Evolutionary conservation across 2,797 vertebrate genomes (phyloP).

Genomic region (Phrynocephalus forsythii): DNA sequence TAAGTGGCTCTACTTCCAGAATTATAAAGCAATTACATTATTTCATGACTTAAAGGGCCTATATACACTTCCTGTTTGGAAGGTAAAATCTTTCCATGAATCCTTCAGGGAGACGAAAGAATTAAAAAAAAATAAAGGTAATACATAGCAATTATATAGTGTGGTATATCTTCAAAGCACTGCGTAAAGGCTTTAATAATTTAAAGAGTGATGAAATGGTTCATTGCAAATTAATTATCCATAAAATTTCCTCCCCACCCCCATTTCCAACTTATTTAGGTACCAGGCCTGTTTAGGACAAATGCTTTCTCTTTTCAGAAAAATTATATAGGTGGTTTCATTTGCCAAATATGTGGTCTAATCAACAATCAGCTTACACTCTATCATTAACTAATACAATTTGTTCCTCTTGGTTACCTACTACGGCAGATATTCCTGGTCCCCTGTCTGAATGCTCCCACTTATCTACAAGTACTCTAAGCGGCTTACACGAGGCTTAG

Average conservation of each 20-base stretch:
- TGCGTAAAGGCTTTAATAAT: slow-evolving; percentile 35
- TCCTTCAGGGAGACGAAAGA: slow-evolving; percentile 34
- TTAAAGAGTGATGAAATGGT: not conserved
- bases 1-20: slow-evolving; percentile 36
- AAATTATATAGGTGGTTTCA: not conserved
- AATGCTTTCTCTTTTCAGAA: not conserved
- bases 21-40: slow-evolving; percentile 33
- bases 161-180: slow-evolving; percentile 36
- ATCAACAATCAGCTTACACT: slow-evolving; percentile 12
- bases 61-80: slow-evolving; percentile 30
- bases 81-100: slow-evolving; percentile 13
- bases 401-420: slow-evolving; percentile 7
- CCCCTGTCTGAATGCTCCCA: not conserved
- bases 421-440: slow-evolving; percentile 29
- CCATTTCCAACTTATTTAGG: slow-evolving; percentile 23
- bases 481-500: no score
- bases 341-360: not conserved
- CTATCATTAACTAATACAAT: slow-evolving; percentile 12
- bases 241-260: not conserved
- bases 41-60: slow-evolving; percentile 36
- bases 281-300: slow-evolving; percentile 21
- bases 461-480: no score
- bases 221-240: slow-evolving; percentile 16
- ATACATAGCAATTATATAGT: not conserved
- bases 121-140: slow-evolving; percentile 15